Evolutionary conservation across 1,140 invertebrate species (phyloP), one percentile per base, ranked within the genome.

Genomic region (Drosophila persimilis): DNA sequence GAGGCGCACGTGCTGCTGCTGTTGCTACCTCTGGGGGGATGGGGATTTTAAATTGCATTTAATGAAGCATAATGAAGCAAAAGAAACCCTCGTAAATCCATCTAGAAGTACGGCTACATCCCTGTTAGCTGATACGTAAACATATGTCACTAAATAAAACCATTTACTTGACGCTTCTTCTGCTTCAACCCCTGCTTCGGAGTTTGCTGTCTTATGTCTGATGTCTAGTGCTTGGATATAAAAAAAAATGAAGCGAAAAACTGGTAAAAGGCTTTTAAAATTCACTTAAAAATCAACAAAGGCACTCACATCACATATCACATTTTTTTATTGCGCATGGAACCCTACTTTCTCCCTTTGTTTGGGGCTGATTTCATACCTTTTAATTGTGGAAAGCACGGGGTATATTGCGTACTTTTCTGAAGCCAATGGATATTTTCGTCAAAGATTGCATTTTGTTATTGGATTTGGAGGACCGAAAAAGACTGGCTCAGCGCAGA

Each of bases 101-200:
- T 50, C 44, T 41, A 26, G 43, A 22, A 31, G 15, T 15, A 22
- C 22, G 29, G n/a, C 56, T 29, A 31, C 6, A 41, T 31, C 26
- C 35, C 13, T 47, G 59, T 35, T 43, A 60, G 72, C 72, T 65
- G 75, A 73, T 81, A 77, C 76, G 72, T 73, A 80, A 86, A 88
- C 81, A 88, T 81, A 83, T 86, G 81, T 86, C 83, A 86, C 88
- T 88, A 86, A 88, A 86, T 88, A 86, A 86, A 88, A 86, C 74
- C 83, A 86, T 86, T 86, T 83, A 72, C 78, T 88, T 67, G 64
- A 13, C 62, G 44, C 58, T 31, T 35, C 57, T 53, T 17, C 22
- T 31, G 31, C 64, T 50, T 45, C 52, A 50, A 43, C 65, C 62
- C 46, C 24, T 31, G 41, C 20, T 2, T 6, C 26, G 11, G 7